phyloP scores from a whole-genome alignment of 2,797 vertebrate species.

The Alauda arvensis region DNA sequence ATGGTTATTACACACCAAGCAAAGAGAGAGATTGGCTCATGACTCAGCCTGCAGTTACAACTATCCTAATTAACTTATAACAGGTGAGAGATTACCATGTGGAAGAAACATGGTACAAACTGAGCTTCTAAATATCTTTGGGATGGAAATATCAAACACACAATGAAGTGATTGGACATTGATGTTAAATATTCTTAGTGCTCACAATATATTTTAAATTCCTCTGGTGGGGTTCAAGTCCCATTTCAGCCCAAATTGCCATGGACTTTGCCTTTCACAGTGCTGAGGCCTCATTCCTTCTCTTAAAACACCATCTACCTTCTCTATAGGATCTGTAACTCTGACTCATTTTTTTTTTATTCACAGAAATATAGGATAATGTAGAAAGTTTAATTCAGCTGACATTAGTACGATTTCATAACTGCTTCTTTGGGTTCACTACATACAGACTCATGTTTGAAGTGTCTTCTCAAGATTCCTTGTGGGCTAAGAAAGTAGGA shows the following conservation, averaged over 20 bases:
- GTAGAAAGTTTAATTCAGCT: background rate
- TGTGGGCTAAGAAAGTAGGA: background rate
- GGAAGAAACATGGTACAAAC: background rate
- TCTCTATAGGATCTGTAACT: background rate
- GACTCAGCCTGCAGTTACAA: background rate
- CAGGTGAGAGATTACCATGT: background rate
- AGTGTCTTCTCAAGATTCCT: background rate
- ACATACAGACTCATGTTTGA: background rate
- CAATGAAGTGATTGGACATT: background rate
- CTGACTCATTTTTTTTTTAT: background rate
- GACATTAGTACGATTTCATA: background rate
- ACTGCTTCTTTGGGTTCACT: background rate
- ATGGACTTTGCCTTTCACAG: background rate
- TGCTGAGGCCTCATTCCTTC: background rate
- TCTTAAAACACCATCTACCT: background rate
- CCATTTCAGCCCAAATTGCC: background rate
- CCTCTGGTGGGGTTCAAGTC: background rate
- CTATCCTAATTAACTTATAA: background rate
- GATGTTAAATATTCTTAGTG: background rate
- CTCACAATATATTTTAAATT: background rate
- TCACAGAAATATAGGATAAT: background rate
- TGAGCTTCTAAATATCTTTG: background rate
- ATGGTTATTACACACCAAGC: background rate
- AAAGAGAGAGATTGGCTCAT: background rate
- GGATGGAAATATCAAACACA: background rate